phyloP scores from a whole-genome alignment of 2,113 vertebrate genomes.

The Synchiropus splendidus region DNA sequence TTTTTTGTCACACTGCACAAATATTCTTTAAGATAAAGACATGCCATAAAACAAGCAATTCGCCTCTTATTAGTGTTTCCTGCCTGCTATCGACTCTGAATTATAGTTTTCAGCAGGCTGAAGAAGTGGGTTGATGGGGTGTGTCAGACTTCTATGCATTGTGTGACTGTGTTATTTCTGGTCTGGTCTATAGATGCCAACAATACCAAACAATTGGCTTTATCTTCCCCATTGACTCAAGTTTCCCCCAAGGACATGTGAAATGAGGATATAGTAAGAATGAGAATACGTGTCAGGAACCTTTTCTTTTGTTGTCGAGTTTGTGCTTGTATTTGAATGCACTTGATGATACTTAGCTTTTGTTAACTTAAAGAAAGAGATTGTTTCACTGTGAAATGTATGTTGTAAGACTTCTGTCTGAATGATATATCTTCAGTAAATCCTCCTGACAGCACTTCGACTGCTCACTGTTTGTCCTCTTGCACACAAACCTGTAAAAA shows the following conservation, averaged over 20 bases:
- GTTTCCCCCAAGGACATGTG: slow-evolving; percentile 1
- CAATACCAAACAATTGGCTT: slow-evolving; percentile 33
- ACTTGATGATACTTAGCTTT: too few species aligned
- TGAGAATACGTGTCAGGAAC: too few species aligned
- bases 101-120: slow-evolving; percentile 17
- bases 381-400: too few species aligned
- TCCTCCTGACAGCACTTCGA: too few species aligned
- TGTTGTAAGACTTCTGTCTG: too few species aligned
- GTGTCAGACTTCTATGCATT: slow-evolving; percentile 25
- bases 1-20: slow-evolving; percentile 51
- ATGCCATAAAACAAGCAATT: slow-evolving; percentile 30
- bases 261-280: too few species aligned
- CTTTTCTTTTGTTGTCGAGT: too few species aligned
- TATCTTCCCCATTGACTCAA: slow-evolving; percentile 20
- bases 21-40: slow-evolving; percentile 53
- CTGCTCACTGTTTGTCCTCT: too few species aligned
- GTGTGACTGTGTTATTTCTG: slow-evolving; percentile 12
- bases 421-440: too few species aligned
- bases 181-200: slow-evolving; percentile 9
- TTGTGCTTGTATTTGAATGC: too few species aligned
- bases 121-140: slow-evolving; percentile 12
- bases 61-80: slow-evolving; percentile 23
- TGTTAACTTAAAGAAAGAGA: too few species aligned
- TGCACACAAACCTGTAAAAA: too few species aligned
- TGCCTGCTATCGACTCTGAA: slow-evolving; percentile 25